Evolutionary conservation across 2,888 invertebrate species (phyloP), one percentile per base, ranked within the genome.

Genomic region (Eutolmus rufibarbis): DNA sequence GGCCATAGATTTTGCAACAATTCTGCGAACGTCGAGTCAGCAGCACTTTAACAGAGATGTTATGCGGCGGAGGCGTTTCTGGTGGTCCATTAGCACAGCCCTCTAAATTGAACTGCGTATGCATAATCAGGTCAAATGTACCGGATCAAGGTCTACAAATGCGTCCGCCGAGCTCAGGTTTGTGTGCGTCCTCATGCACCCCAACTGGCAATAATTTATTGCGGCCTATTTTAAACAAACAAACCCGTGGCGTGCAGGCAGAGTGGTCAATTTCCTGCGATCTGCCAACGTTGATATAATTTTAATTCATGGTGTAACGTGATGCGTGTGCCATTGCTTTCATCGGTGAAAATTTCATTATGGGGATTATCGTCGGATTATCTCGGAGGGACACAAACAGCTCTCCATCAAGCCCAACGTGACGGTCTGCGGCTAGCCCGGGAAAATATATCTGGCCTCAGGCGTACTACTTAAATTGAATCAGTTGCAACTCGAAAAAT

Each of bases 271-370:
- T 66, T 76, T 76, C 76, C 76, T 76, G 37, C 40, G 34, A 76
- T 76, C 16, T 76, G 37, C 40, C 76, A 37, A 28, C 76, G 76
- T 76, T 40, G 76, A 76, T 76, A 76, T 76, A 34, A 76, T 76
- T 76, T 76, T 76, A 76, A 76, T 76, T 76, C 34, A 76, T 16
- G 76, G 14, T 76, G 76, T 76, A 76, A 76, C 76, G n/a, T n/a
- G 76, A 40, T 37, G 31, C 76, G 76, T 76, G 76, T 76, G 76
- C 76, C 76, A 40, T 34, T 37, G 40, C 37, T 34, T n/a, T 76
- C n/a, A 76, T 76, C 40, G 76, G 76, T 40, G 76, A 40, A 76
- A 76, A 76, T 76, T 76, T 76, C 76, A 76, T 76, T 76, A 76
- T 40, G 34, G 34, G 76, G 9, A 76, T 76, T 76, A 76, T 34